Evolutionary conservation across 2,888 invertebrate genomes (phyloP), one percentile per base, ranked within the genome.

Genomic region (Hedychridium roseum): DNA sequence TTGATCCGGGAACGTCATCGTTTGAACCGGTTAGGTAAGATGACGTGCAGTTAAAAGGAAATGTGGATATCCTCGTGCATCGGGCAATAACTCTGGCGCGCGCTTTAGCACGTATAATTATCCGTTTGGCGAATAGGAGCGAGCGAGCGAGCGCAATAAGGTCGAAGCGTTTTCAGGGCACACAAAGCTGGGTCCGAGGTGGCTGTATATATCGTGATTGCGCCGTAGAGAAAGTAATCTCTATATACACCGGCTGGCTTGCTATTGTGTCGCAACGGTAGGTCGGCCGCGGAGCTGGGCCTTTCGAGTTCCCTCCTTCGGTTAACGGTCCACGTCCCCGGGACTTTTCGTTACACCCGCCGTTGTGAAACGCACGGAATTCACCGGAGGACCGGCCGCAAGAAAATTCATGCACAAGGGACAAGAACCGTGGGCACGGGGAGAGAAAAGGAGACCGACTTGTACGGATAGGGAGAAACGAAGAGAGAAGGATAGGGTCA

Each of bases 191-290:
- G 9, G 2, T 14, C 12, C 31, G 41, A 35, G 21, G 43, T 21
- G 17, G 17, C 7, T 6, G 7, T 38, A 18, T 32, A 11, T 35
- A 43, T 41, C 30, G 31, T 31, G 44, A 51, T 55, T 53, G 46
- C 48, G 34, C 46, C 50, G 51, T 53, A 55, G 66, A 60, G 64
- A 66, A 67, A 67, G 67, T 65, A 67, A 65, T 65, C 57, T 59
- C 42, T 54, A 50, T 60, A 50, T 28, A 41, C 16, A 43, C 6
- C 48, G 38, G 42, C 53, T 45, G 53, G 43, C 23, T 43, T 41
- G 56, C 59, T 49, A 66, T 66, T 67, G 66, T 65, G 66, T 67
- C 54, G 66, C 64, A 66, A 66, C 50, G 39, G 31, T 41, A 43
- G 57, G 43, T 54, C 49, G 43, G 31, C 36, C 18, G 35, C 43